Base-by-base conservation (phyloP, 2,888 invertebrate species). In the Troglohyphantes excavatus region DNA sequence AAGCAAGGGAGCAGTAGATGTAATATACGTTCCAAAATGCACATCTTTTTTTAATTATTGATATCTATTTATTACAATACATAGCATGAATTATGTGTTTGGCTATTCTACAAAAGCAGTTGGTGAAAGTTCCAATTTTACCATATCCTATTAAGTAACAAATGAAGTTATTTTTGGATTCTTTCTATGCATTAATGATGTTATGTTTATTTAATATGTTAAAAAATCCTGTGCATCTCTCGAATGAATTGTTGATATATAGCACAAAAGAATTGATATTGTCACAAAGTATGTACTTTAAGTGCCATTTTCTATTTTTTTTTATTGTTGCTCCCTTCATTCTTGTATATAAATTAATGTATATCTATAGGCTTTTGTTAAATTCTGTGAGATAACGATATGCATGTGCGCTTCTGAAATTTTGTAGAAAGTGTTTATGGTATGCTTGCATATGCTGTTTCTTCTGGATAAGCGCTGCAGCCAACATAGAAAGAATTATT, bases 341-440 rank as follows among this genome's bases (percentile, higher is more conserved):
- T 72, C 72, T 72, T 72, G 72, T 68, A 81, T 81, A 68, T 53
- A 81, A 68, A 83, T 78, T 33, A 68, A 76, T 72, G 39, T 76
- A 33, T n/a, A 70, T 72, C 43, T 43, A 72, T 72, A 72, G 23
- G 13, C 46, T 76, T 85, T 76, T 85, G 85, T 85, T 85, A 43
- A 61, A 78, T 43, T 63, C 33, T 85, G 59, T 85, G 23, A 43
- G 39, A 70, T 72, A 75, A 23, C 9, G 53, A 53, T 53, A 70
- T 85, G 65, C 59, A 67, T 33, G 59, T 67, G 85, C 59, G 76
- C 85, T 76, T 76, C 76, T 85, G 76, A 63, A 73, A 29, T 76
- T 85, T 85, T 70, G 85, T 85, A 85, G 85, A 29, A 82, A 85
- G 59, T 59, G 61, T 76, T 61, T 78, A 67, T 85, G 78, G 65